Conservation (phyloP, 2,888 invertebrate genomes). For the Trilocha varians region DNA sequence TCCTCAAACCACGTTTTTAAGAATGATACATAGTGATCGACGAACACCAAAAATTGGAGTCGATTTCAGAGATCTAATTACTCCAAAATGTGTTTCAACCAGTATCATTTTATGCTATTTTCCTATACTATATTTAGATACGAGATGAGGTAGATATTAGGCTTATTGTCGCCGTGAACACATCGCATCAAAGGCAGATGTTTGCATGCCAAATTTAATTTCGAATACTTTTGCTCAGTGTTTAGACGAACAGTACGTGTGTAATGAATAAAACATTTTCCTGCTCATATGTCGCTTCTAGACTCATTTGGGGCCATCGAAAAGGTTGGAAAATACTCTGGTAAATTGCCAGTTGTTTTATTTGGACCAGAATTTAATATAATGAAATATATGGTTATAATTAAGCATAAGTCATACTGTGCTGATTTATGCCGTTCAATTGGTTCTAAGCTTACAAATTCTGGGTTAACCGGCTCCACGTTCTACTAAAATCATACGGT, state of each 20-base stretch:
- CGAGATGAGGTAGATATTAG: not conserved
- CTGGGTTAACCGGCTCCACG: too few relatives aligned
- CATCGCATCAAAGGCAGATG: conserved; percentile 26
- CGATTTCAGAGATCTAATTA: too few relatives aligned
- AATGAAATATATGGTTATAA: too few relatives aligned
- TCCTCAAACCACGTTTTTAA: too few relatives aligned
- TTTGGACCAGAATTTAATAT: not conserved
- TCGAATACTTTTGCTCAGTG: conserved; percentile 49
- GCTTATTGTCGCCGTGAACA: not conserved
- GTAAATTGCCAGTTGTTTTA: not conserved
- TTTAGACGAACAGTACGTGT: conserved; percentile 53
- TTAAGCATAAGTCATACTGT: too few relatives aligned
- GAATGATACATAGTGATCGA: too few relatives aligned
- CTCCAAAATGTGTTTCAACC: too few relatives aligned
- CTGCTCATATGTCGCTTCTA: conserved; percentile 53
- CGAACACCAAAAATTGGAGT: too few relatives aligned
- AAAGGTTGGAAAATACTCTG: not conserved
- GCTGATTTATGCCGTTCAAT: too few relatives aligned
- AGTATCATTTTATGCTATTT: too few relatives aligned
- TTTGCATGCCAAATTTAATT: conserved; percentile 67
- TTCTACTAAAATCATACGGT: too few relatives aligned
- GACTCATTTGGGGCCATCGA: conserved; percentile 30
- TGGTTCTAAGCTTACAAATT: too few relatives aligned
- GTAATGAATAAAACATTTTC: conserved; percentile 65
- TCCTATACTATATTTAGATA: not conserved